Evolutionary conservation across 1,140 invertebrate species (phyloP).

Genomic region (Ceratina calcarata): DNA sequence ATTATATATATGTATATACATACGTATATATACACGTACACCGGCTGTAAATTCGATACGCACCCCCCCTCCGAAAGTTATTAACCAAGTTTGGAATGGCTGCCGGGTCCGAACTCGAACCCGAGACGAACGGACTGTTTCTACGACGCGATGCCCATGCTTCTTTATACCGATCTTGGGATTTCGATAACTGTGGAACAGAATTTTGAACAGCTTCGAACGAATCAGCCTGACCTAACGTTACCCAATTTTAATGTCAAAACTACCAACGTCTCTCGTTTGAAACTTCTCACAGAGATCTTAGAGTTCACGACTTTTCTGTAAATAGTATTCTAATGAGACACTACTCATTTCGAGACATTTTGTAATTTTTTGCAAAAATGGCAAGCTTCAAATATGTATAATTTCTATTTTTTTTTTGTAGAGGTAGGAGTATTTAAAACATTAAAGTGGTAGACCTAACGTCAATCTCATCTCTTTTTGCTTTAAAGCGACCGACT

Average conservation of each 20-base stretch:
- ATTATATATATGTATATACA: conserved; percentile 9
- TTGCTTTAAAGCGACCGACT: not conserved
- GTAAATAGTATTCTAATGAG: too few relatives aligned
- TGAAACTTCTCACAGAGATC: too few relatives aligned
- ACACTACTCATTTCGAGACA: too few relatives aligned
- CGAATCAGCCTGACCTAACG: not conserved
- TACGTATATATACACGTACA: conserved; percentile 34
- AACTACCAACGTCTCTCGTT: too few relatives aligned
- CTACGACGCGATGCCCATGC: conserved; percentile 14
- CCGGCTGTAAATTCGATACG: conserved; percentile 22
- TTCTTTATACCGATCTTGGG: not conserved
- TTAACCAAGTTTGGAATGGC: conserved; percentile 19
- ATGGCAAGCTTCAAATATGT: too few relatives aligned
- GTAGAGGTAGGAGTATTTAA: too few relatives aligned
- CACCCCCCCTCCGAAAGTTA: not conserved
- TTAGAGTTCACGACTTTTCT: too few relatives aligned
- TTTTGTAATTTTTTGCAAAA: too few relatives aligned
- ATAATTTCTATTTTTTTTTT: too few relatives aligned
- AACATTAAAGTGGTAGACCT: not conserved
- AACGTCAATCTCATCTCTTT: not conserved
- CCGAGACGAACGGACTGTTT: not conserved
- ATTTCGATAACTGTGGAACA: not conserved
- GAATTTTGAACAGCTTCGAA: not conserved
- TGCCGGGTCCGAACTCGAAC: conserved; percentile 34
- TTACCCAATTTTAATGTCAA: too few relatives aligned